Base-by-base conservation (phyloP, 2,888 invertebrate genomes). In the Cephus nigrinus region DNA sequence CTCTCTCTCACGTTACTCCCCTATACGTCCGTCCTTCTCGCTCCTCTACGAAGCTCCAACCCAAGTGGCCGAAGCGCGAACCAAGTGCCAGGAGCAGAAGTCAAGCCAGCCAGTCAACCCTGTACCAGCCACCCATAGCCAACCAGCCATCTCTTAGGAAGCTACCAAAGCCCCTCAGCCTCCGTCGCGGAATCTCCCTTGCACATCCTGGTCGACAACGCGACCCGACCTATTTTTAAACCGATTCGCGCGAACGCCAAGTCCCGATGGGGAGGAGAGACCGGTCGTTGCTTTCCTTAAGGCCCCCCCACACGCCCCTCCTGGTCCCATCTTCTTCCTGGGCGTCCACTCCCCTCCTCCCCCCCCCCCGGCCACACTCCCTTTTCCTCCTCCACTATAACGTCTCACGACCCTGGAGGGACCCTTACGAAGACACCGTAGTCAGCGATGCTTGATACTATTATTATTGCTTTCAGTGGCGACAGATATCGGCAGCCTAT, bases 181-280 rank as follows among this genome's bases (percentile, higher is more conserved):
- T 55, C 55, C 55, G 55, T 55, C 55, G 55, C 33, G 34, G 73
- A 69, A 68, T 74, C 74, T 34, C 73, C 72, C 69, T 34, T 31
- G 34, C 82, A 79, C 80, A 79, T 80, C 81, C 78, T 82, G 81
- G 78, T 82, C 82, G 84, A 55, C 68, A 68, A 9, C 30, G 75
- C 75, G 32, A 33, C 40, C 79, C 84, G 83, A 81, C 83, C 81
- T 82, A 83, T 82, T 83, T 83, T 82, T 83, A 80, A 81, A 81
- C 75, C 35, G 75, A 32, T 69, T 55, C 75, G 23, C 30, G 75
- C 23, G n/a, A 30, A 40, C 32, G n/a, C 36, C 23, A 74, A 23
- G 73, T 34, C n/a, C 68, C 32, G 74, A 33, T 12, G 34, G 33
- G 74, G 73, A 36, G 35, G 68, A 78, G 75, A 78, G 75, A 40